Evolutionary conservation across 1,140 invertebrate species (phyloP).

Genomic region (Phocides pigmalion): DNA sequence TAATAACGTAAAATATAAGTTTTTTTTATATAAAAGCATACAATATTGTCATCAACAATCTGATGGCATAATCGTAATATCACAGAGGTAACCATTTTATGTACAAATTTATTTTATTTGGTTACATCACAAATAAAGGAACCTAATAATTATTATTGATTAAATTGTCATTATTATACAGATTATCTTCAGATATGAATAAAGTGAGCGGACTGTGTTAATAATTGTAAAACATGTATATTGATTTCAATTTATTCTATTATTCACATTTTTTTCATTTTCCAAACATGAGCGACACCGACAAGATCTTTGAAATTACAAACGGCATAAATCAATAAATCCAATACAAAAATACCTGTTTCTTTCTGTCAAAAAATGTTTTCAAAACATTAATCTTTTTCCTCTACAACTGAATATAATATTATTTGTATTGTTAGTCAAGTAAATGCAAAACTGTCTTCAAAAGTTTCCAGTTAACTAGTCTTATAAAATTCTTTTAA

Average conservation of each 20-base stretch:
- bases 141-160: slow-evolving; percentile 16
- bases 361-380: not conserved
- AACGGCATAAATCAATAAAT: too few relatives aligned
- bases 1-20: slow-evolving; percentile 45
- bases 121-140: slow-evolving; percentile 13
- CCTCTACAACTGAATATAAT: not conserved
- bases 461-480: too few relatives aligned
- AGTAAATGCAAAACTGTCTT: slow-evolving; percentile 2
- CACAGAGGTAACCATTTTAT: slow-evolving; percentile 55
- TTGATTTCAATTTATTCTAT: not conserved
- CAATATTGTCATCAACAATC: slow-evolving; percentile 45
- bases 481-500: not conserved
- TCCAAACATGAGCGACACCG: too few relatives aligned
- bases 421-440: not conserved
- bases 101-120: slow-evolving; percentile 23
- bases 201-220: not conserved
- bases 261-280: not conserved
- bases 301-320: too few relatives aligned
- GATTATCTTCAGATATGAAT: not conserved
- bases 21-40: slow-evolving; percentile 39
- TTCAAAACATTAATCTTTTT: not conserved
- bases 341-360: too few relatives aligned
- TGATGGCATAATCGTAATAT: slow-evolving; percentile 52
- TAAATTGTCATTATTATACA: slow-evolving; percentile 7
- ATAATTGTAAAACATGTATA: not conserved